phyloP scores from a whole-genome alignment of 2,113 vertebrate genomes.

The Boulengerochromis microlepis region DNA sequence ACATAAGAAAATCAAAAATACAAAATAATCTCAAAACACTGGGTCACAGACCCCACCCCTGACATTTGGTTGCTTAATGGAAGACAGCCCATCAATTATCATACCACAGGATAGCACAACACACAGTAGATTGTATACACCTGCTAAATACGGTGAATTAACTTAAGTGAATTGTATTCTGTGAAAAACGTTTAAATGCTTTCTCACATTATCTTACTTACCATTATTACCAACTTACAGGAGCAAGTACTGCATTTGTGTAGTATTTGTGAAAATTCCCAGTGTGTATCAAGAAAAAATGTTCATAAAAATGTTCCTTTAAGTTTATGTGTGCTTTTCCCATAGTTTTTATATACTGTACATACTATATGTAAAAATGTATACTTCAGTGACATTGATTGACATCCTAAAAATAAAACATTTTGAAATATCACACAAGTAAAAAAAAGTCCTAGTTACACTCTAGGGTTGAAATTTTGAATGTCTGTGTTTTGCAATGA shows the following conservation, averaged over 20 bases:
- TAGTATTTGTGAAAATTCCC: neutral
- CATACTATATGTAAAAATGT: neutral
- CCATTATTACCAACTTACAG: neutral
- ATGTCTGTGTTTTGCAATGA: neutral
- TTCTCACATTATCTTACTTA: neutral
- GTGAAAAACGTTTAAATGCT: neutral
- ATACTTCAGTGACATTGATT: neutral
- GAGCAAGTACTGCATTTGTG: neutral
- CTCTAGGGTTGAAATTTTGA: neutral
- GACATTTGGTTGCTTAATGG: neutral
- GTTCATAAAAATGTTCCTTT: neutral
- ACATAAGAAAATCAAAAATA: neutral
- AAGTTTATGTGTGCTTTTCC: neutral
- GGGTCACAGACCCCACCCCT: neutral
- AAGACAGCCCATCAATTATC: neutral
- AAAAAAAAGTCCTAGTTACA: neutral
- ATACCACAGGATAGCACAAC: accelerated
- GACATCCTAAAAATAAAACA: neutral
- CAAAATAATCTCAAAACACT: neutral
- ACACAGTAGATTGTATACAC: neutral
- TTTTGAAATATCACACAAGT: neutral
- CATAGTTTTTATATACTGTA: neutral
- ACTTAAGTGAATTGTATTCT: neutral
- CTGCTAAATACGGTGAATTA: neutral
- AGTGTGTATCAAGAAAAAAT: neutral